phyloP scores from a whole-genome alignment of 2,888 invertebrate species.

The Abscondita cerata region DNA sequence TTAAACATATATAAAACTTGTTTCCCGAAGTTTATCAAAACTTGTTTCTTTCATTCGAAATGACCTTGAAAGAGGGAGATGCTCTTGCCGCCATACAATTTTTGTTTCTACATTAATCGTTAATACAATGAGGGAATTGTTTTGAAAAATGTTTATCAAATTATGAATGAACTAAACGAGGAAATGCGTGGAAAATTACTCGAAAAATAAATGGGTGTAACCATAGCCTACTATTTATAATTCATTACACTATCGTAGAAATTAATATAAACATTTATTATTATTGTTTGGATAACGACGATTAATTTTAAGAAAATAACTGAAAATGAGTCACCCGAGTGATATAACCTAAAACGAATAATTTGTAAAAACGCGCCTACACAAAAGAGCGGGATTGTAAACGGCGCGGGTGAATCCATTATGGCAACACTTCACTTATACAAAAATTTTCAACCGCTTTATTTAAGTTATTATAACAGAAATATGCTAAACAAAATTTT shows the following conservation, averaged over 20 bases:
- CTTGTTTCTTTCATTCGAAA: conserved; percentile 44
- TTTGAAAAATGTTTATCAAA: too few relatives aligned
- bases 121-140: too few relatives aligned
- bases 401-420: conserved; percentile 57
- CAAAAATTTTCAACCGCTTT: conserved; percentile 42
- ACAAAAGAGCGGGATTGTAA: conserved; percentile 58
- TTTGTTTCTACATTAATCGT: not conserved
- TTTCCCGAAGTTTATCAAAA: conserved; percentile 26
- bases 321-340: too few relatives aligned
- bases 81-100: conserved; percentile 51
- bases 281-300: too few relatives aligned
- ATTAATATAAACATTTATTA: too few relatives aligned
- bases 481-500: conserved; percentile 46
- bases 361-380: conserved; percentile 47
- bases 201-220: too few relatives aligned
- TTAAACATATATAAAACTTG: conserved; percentile 18
- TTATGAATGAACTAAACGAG: too few relatives aligned
- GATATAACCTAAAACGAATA: conserved; percentile 30
- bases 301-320: too few relatives aligned
- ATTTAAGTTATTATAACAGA: conserved; percentile 53
- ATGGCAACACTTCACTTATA: conserved; percentile 35
- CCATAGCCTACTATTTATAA: too few relatives aligned
- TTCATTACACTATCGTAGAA: too few relatives aligned
- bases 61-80: conserved; percentile 52
- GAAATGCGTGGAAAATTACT: too few relatives aligned